phyloP scores from a whole-genome alignment of 2,888 invertebrate genomes.

The Melieria crassipennis region DNA sequence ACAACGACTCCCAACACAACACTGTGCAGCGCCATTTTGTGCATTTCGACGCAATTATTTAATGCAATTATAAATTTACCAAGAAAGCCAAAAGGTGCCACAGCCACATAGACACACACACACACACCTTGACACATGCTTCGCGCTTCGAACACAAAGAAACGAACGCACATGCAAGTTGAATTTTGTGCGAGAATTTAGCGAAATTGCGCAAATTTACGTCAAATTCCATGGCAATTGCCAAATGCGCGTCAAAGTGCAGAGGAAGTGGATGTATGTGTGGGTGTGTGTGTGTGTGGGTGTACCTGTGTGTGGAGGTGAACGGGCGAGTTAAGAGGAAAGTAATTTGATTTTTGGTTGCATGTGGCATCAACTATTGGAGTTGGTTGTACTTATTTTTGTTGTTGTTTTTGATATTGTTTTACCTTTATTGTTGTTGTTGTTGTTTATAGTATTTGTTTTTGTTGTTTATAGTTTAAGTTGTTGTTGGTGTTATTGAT shows the following conservation, averaged over 20 bases:
- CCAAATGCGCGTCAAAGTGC: not conserved
- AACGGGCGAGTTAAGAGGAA: too few relatives aligned
- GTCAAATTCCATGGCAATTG: slow-evolving; percentile 20
- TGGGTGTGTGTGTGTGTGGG: not conserved
- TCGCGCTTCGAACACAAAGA: not conserved
- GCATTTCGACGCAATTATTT: slow-evolving; percentile 57
- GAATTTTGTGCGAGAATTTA: too few relatives aligned
- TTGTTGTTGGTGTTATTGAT: too few relatives aligned
- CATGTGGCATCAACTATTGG: too few relatives aligned
- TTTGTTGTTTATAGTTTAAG: too few relatives aligned
- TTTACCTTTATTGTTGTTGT: too few relatives aligned
- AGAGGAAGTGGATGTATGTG: not conserved
- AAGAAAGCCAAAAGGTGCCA: too few relatives aligned
- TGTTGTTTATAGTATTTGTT: too few relatives aligned
- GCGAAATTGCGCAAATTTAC: not conserved
- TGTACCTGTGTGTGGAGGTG: not conserved
- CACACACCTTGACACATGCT: not conserved
- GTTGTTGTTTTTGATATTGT: too few relatives aligned
- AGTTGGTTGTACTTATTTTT: too few relatives aligned
- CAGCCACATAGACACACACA: not conserved
- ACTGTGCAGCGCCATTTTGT: slow-evolving; percentile 12
- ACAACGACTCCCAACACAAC: not conserved
- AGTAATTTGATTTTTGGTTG: too few relatives aligned
- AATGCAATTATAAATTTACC: slow-evolving; percentile 58
- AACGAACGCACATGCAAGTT: too few relatives aligned